These are phyloP conservation scores for Tinea trinotella DNA, from an alignment of 2,888 invertebrate genomes.

Conservation along the genomic window DNA sequence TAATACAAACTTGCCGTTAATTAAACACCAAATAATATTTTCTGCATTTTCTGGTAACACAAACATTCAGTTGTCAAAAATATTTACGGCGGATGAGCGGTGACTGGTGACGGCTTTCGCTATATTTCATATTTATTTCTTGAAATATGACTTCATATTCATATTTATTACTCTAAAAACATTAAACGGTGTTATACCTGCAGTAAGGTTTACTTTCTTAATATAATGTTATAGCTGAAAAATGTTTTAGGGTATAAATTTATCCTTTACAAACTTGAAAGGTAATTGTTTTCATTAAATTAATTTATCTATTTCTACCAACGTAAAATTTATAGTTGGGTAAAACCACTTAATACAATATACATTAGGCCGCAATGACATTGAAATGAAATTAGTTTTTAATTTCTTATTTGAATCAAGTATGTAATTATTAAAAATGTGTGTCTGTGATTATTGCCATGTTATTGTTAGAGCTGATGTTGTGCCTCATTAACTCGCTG, in stretches of 20 bases:
- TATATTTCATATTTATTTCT: conserved; percentile 6
- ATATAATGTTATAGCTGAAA: neutral
- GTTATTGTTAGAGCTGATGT: too few relatives aligned
- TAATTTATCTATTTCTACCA: neutral
- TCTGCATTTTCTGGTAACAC: too few relatives aligned
- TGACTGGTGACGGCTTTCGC: neutral
- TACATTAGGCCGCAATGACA: too few relatives aligned
- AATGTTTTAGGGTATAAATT: neutral
- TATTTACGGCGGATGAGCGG: neutral
- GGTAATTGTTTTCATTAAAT: neutral
- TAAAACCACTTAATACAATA: too few relatives aligned
- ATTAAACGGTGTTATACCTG: neutral
- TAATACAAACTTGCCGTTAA: too few relatives aligned
- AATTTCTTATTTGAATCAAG: too few relatives aligned
- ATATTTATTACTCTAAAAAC: neutral
- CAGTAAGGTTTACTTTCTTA: neutral
- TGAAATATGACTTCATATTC: neutral
- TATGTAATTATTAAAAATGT: too few relatives aligned
- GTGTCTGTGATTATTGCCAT: too few relatives aligned
- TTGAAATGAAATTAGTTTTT: too few relatives aligned
- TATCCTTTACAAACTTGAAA: neutral
- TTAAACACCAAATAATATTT: too few relatives aligned
- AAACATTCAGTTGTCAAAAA: neutral
- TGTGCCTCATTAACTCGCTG: too few relatives aligned
- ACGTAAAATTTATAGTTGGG: too few relatives aligned